A percentile compares a stretch with the other conserved stretches of the same genome.
These are phyloP conservation scores for mouse (Mus musculus) DNA, from an alignment of 2,113 vertebrate genomes.

Conservation along the genomic window DNA sequence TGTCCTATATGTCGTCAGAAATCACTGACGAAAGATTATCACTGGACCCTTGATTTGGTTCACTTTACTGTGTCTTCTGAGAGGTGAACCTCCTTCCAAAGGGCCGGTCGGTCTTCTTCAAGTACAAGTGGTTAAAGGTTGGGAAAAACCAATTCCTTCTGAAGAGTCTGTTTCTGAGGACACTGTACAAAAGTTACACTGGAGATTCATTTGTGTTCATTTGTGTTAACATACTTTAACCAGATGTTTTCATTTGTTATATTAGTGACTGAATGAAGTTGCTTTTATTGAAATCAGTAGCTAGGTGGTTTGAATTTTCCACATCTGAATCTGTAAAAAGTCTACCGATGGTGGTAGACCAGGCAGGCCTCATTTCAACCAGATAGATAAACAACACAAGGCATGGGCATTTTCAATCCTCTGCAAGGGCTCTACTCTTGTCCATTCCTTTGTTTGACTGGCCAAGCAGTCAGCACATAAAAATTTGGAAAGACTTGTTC, in stretches of 20 bases:
- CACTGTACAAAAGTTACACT: conserved; percentile 7
- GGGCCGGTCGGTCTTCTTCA: conserved; percentile 31
- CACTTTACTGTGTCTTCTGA: neutral
- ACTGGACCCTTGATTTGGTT: neutral
- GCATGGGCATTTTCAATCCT: neutral
- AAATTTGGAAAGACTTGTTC: conserved; percentile 38
- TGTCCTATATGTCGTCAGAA: neutral
- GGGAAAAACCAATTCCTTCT: conserved; percentile 20
- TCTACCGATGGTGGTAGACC: neutral
- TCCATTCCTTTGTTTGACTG: conserved; percentile 33
- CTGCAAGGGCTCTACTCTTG: neutral
- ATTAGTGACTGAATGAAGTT: neutral
- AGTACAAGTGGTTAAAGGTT: neutral
- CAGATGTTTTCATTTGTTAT: conserved; percentile 49
- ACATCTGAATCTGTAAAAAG: neutral
- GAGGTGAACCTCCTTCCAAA: neutral
- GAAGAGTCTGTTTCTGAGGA: conserved; percentile 13
- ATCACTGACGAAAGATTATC: neutral
- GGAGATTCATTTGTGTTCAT: neutral
- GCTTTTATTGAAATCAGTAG: neutral
- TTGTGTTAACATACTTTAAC: neutral
- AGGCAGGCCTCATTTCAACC: neutral
- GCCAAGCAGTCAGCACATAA: neutral
- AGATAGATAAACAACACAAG: neutral
- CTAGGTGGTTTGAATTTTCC: conserved; percentile 17